Percentiles rank a stretch among this genome's conserved stretches.
Evolutionary conservation across 1,140 invertebrate genomes (phyloP).

Genomic region (Drosophila bipectinata): DNA sequence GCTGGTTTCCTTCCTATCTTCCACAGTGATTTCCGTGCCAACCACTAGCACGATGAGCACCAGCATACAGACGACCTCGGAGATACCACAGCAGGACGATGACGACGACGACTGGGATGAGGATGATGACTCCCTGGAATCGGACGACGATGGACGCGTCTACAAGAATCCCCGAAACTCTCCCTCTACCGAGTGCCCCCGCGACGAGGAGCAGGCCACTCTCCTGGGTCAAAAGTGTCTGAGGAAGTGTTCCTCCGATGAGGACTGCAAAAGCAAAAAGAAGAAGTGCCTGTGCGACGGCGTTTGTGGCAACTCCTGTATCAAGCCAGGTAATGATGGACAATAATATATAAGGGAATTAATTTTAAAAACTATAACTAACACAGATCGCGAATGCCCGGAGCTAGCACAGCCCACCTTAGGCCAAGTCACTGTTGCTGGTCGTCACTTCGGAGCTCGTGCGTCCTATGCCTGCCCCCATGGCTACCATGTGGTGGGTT

Average conservation of each 20-base stretch:
- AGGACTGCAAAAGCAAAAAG: slow-evolving; percentile 98
- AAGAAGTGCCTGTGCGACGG: slow-evolving; percentile 99
- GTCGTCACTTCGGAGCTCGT: slow-evolving; percentile 89
- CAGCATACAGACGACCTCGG: slow-evolving; percentile 60
- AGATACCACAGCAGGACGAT: slow-evolving; percentile 85
- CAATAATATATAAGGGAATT: not conserved
- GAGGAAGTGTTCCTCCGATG: slow-evolving; percentile 96
- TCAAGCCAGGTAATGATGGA: slow-evolving; percentile 90
- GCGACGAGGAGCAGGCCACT: slow-evolving; percentile 90
- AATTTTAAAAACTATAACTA: not conserved
- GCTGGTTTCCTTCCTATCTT: slow-evolving; percentile 24
- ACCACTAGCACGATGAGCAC: slow-evolving; percentile 44
- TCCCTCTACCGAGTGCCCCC: slow-evolving; percentile 91
- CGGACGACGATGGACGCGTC: slow-evolving; percentile 87
- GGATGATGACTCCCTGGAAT: slow-evolving; percentile 85
- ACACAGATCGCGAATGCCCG: slow-evolving; percentile 92
- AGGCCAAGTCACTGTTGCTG: slow-evolving; percentile 89
- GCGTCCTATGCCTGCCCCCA: slow-evolving; percentile 94
- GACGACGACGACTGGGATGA: slow-evolving; percentile 88
- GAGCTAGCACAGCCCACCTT: slow-evolving; percentile 89
- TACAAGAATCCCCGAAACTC: slow-evolving; percentile 96
- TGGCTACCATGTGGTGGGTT: slow-evolving; percentile 94
- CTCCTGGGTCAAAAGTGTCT: slow-evolving; percentile 92
- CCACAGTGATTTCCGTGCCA: slow-evolving; percentile 73
- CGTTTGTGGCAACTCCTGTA: slow-evolving; percentile 97